These are phyloP conservation scores for Lateolabrax maculatus DNA, from an alignment of 2,797 vertebrate genomes.

Conservation along the genomic window DNA sequence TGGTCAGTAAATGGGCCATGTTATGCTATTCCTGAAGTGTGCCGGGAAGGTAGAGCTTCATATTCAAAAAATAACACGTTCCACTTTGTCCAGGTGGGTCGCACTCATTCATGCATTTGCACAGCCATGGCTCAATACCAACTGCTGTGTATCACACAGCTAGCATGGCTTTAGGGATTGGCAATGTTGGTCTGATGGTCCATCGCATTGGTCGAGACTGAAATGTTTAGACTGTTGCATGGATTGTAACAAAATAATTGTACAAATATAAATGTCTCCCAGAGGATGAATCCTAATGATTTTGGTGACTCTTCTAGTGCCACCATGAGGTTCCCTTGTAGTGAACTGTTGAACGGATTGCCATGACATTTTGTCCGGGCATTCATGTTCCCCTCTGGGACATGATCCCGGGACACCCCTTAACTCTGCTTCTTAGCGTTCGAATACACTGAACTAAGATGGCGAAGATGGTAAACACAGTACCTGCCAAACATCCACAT, in stretches of 20 bases:
- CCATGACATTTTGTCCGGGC: neutral
- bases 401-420: neutral
- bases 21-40: slow-evolving; percentile 66
- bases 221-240: too few relatives aligned
- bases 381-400: neutral
- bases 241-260: too few relatives aligned
- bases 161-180: neutral
- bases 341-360: too few relatives aligned
- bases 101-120: slow-evolving; percentile 16
- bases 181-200: neutral
- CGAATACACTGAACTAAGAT: too few relatives aligned
- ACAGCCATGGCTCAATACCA: neutral
- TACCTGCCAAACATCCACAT: too few relatives aligned
- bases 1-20: slow-evolving; percentile 61
- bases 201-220: neutral
- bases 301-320: too few relatives aligned
- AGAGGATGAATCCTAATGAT: neutral
- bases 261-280: neutral
- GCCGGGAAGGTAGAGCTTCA: slow-evolving; percentile 50
- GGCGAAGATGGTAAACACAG: too few relatives aligned
- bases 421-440: too few relatives aligned
- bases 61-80: slow-evolving; percentile 62
- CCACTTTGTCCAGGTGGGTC: slow-evolving; percentile 62
- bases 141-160: neutral
- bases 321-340: neutral